Percentiles rank a stretch among this genome's conserved stretches.
Evolutionary conservation across 2,113 vertebrate genomes (phyloP).

Genomic region (Procapra przewalskii): DNA sequence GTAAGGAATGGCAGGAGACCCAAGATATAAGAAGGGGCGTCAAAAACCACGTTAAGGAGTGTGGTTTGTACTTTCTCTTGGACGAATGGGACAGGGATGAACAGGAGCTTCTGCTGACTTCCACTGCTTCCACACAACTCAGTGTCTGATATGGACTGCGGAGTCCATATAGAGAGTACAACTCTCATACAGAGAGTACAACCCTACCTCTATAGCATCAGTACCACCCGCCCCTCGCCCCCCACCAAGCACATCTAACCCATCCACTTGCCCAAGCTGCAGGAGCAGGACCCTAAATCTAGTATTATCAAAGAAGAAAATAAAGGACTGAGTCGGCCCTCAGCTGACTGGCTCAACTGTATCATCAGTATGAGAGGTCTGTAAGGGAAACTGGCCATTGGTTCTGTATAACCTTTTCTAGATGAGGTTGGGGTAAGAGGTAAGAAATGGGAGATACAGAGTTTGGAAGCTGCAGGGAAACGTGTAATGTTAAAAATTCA

Average conservation of each 20-base stretch:
- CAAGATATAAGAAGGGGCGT: fast-evolving
- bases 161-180: background rate
- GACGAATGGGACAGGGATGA: background rate
- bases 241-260: background rate
- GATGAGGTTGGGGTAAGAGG: background rate
- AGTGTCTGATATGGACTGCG: background rate
- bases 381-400: background rate
- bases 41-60: background rate
- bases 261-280: background rate
- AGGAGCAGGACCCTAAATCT: background rate
- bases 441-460: background rate
- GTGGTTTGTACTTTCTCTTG: background rate
- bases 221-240: fast-evolving
- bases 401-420: background rate
- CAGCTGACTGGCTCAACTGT: background rate
- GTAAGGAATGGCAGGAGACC: background rate
- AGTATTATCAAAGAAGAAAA: background rate
- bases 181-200: background rate
- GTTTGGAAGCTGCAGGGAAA: background rate
- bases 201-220: background rate
- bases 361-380: background rate
- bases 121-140: background rate
- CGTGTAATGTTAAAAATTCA: background rate
- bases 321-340: background rate
- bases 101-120: background rate